Evolutionary conservation across 2,797 vertebrate species (phyloP), one percentile per base, ranked within the genome.

Genomic region (Rachycentron canadum): DNA sequence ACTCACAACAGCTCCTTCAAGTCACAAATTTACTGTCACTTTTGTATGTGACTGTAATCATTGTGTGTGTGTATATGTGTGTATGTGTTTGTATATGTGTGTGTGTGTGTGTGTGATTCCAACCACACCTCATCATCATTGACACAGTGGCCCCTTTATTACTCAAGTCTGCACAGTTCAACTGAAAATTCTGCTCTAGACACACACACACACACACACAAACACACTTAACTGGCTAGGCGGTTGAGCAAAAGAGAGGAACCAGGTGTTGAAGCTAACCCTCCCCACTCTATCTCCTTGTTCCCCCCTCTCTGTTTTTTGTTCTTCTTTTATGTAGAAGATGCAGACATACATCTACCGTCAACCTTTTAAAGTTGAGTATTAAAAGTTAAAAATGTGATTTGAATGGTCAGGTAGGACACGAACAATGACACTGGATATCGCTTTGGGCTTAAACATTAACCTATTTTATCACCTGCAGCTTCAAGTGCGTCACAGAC

Each of bases 71-170:
- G 43, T 38, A 23, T 59, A 26, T 23, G 55, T 50, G 40, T 60
- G 61, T 71, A 55, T 53, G 43, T 47, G 66, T 55, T n/a, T n/a
- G 49, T 66, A 43, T 50, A 50, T 64, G 45, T 34, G 11, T 69
- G 76, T 38, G n/a, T 34, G 23, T 28, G 32, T 60, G 43, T 21
- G 30, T 56, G 23, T n/a, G 53, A 38, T 34, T 63, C n/a, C 26
- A 41, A 64, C 56, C 67, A 75, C 85, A 88, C 83, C 82, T 89
- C n/a, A 79, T 65, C 64, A 21, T 25, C 70, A 26, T 59, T 0
- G 3, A 76, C 32, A 87, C 77, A 88, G 61, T 36, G 26, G 43
- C 25, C 3, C 30, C 45, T 88, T 91, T 89, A 91, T 86, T 83
- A 76, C 7, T 57, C 43, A 47, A 30, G 12, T 74, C 62, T 30